Percentiles rank a stretch among this genome's conserved stretches.
Evolutionary conservation across 1,140 invertebrate genomes (phyloP).

Genomic region (Caenorhabditis remanei): DNA sequence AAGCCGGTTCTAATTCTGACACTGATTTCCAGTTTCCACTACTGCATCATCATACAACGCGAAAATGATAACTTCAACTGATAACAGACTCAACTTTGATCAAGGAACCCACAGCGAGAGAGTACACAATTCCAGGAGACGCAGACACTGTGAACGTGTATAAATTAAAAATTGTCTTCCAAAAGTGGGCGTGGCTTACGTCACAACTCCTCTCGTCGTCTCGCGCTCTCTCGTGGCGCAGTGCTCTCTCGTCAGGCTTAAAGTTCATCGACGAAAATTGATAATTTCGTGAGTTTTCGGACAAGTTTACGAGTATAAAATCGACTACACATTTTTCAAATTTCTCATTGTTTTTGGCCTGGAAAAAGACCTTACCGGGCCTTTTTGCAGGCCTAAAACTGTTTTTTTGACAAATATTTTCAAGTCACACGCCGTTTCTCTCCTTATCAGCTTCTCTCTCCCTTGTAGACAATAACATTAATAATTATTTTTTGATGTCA

Average conservation of each 20-base stretch:
- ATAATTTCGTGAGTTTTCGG: constrained; percentile 15
- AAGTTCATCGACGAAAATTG: constrained; percentile 26
- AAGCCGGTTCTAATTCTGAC: not conserved
- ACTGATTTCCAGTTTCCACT: not conserved
- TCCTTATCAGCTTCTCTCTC: not conserved
- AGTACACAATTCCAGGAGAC: not conserved
- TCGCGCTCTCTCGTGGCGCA: not conserved
- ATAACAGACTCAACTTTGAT: constrained; percentile 34
- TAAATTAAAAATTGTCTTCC: not conserved
- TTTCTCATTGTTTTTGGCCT: constrained; percentile 1
- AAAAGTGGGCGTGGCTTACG: not conserved
- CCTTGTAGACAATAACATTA: not conserved
- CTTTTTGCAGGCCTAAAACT: not conserved
- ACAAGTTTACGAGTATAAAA: not conserved
- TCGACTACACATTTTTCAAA: not conserved
- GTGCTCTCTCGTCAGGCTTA: not conserved
- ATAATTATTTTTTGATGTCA: not conserved
- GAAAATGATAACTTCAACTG: constrained; percentile 1
- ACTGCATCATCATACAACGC: constrained; percentile 27
- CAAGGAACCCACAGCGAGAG: not conserved
- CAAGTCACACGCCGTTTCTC: not conserved
- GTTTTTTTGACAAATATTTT: not conserved
- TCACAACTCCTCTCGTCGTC: not conserved
- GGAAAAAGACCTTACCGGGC: not conserved
- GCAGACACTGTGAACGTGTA: constrained; percentile 39